These are phyloP conservation scores for Psix sp. DNA, from an alignment of 1,140 invertebrate species.

Conservation along the genomic window DNA sequence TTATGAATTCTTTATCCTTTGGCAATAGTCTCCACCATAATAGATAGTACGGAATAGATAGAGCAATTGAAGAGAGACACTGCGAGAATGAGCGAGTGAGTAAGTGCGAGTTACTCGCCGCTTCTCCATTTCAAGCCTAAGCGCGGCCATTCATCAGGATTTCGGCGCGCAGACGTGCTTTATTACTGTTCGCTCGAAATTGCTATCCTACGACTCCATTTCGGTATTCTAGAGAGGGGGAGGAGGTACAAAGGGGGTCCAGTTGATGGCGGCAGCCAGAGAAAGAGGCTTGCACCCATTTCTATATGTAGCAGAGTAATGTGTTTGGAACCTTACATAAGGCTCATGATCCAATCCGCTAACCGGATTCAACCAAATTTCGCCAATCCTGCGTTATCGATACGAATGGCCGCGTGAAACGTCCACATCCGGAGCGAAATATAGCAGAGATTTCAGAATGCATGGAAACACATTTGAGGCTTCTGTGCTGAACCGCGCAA, in stretches of 20 bases:
- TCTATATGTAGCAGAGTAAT: conserved; percentile 61
- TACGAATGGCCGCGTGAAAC: conserved; percentile 61
- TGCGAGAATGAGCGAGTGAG: conserved; percentile 62
- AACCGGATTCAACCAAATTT: conserved; percentile 63
- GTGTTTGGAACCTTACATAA: conserved; percentile 72
- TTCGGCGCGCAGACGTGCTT: conserved; percentile 78
- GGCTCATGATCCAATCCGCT: conserved; percentile 71
- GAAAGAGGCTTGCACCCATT: conserved; percentile 57
- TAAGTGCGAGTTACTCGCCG: conserved; percentile 74
- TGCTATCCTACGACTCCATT: conserved; percentile 78
- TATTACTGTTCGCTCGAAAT: conserved; percentile 77
- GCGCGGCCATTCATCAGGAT: conserved; percentile 78
- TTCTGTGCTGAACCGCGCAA: conserved; percentile 16
- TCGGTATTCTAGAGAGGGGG: conserved; percentile 63
- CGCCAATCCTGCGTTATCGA: conserved; percentile 61
- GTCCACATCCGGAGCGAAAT: conserved; percentile 48
- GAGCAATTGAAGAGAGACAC: conserved; percentile 56
- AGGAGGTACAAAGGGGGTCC: conserved; percentile 28
- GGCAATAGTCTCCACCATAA: conserved; percentile 37
- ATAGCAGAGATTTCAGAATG: conserved; percentile 50
- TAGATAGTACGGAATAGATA: conserved; percentile 47
- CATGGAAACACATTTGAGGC: conserved; percentile 44
- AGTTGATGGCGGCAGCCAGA: conserved; percentile 22
- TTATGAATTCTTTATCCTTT: conserved; percentile 43
- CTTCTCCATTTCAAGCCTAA: conserved; percentile 78